Evolutionary conservation across 2,888 invertebrate genomes (phyloP).

Genomic region (Euzophera pinguis): DNA sequence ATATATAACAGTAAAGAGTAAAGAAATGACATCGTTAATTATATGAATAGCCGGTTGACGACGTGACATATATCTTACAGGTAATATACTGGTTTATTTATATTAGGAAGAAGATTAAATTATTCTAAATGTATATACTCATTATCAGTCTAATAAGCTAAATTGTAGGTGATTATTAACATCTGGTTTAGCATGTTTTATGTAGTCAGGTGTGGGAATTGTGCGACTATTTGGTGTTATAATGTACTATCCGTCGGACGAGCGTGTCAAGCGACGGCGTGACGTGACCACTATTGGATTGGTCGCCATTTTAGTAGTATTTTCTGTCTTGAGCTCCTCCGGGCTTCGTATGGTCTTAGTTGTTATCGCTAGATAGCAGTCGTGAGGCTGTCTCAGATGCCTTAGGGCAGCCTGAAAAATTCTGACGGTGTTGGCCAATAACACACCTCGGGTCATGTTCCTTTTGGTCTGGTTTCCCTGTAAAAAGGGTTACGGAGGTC

Average conservation of each 20-base stretch:
- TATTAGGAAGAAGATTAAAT: not conserved
- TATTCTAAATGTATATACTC: not conserved
- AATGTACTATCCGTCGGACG: not conserved
- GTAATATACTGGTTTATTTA: conserved; percentile 1
- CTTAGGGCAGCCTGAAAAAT: too few species aligned
- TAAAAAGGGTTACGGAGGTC: too few species aligned
- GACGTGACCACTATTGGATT: too few species aligned
- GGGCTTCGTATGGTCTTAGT: too few species aligned
- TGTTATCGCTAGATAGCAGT: too few species aligned
- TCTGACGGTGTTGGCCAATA: too few species aligned
- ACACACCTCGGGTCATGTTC: too few species aligned
- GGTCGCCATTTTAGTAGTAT: too few species aligned
- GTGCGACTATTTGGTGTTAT: not conserved
- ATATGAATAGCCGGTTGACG: not conserved
- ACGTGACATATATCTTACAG: not conserved
- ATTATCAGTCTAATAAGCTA: not conserved
- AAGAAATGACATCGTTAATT: not conserved
- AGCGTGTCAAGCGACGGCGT: too few species aligned
- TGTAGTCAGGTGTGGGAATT: not conserved
- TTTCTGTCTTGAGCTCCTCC: too few species aligned
- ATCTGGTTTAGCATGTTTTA: not conserved
- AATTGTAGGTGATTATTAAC: not conserved
- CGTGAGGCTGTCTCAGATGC: too few species aligned
- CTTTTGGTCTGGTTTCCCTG: too few species aligned
- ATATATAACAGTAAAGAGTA: not conserved